These are phyloP conservation scores for Pholis gunnellus DNA, from an alignment of 2,113 vertebrate species.

Conservation along the genomic window DNA sequence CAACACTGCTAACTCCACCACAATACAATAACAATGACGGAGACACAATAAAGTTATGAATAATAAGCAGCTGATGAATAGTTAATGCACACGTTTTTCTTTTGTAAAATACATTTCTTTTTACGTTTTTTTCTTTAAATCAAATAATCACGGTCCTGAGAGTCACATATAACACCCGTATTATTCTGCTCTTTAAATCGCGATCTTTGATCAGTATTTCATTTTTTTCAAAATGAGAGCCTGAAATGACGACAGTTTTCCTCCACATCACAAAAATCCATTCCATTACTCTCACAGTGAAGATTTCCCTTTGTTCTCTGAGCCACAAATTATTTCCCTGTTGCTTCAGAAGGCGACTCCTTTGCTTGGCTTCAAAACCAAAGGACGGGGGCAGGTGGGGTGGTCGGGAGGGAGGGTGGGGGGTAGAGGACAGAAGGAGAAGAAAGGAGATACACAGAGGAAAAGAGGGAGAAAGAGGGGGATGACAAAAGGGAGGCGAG, in stretches of 20 bases:
- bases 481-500: conserved; percentile 16
- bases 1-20: not conserved
- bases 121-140: conserved; percentile 7
- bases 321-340: conserved; percentile 77
- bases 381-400: conserved; percentile 71
- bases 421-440: conserved; percentile 69
- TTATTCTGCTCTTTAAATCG: conserved; percentile 39
- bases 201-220: conserved; percentile 51
- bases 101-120: not conserved
- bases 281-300: conserved; percentile 72
- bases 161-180: conserved; percentile 18
- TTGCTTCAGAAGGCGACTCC: conserved; percentile 77
- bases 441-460: conserved; percentile 61
- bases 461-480: conserved; percentile 37
- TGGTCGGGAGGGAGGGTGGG: conserved; percentile 13
- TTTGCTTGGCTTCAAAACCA: conserved; percentile 79
- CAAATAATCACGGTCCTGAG: conserved; percentile 10
- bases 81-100: conserved; percentile 3
- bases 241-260: conserved; percentile 57
- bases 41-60: conserved; percentile 3
- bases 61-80: conserved; percentile 20
- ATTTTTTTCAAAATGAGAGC: conserved; percentile 50
- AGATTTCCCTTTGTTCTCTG: conserved; percentile 78
- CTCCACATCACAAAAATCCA: conserved; percentile 69
- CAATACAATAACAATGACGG: conserved; percentile 18